Conservation (phyloP, 2,888 invertebrate species). For the Caradrina kadenii region DNA sequence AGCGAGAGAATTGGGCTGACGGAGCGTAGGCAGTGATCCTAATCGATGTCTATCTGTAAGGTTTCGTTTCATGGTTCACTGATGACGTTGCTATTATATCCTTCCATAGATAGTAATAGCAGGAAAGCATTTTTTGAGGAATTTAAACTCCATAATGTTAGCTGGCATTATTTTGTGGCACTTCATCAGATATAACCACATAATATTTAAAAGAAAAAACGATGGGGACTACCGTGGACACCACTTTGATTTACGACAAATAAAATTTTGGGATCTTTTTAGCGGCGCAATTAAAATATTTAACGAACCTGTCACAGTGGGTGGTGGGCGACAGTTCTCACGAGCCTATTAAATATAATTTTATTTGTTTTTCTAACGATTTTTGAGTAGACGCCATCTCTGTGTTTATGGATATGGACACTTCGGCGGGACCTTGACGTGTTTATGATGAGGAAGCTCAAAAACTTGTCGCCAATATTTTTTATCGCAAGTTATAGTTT, state of each 20-base stretch:
- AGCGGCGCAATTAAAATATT: conserved; percentile 89
- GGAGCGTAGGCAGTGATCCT: conserved; percentile 84
- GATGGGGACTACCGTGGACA: conserved; percentile 83
- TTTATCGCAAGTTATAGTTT: conserved; percentile 20
- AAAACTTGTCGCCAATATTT: conserved; percentile 60
- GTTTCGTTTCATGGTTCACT: conserved; percentile 80
- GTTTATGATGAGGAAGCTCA: conserved; percentile 72
- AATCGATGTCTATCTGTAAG: conserved; percentile 82
- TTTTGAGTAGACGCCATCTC: conserved; percentile 74
- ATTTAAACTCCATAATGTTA: conserved; percentile 21
- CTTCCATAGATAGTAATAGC: conserved; percentile 11
- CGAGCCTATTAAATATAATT: conserved; percentile 90
- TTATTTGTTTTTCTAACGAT: conserved; percentile 84
- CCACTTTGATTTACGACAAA: conserved; percentile 86
- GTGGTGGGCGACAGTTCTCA: conserved; percentile 90
- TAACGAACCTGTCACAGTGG: conserved; percentile 87
- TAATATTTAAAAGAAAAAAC: conserved; percentile 51
- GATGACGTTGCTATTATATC: conserved; percentile 67
- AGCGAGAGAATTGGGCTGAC: conserved; percentile 82
- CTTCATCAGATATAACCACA: conserved; percentile 60
- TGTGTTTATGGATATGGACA: conserved; percentile 75
- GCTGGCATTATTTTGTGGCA: conserved; percentile 55
- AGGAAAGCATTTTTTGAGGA: conserved; percentile 41
- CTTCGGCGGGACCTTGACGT: conserved; percentile 67
- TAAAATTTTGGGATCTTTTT: conserved; percentile 86